These are phyloP conservation scores for Carapus acus DNA, from an alignment of 2,797 vertebrate species.

Conservation along the genomic window DNA sequence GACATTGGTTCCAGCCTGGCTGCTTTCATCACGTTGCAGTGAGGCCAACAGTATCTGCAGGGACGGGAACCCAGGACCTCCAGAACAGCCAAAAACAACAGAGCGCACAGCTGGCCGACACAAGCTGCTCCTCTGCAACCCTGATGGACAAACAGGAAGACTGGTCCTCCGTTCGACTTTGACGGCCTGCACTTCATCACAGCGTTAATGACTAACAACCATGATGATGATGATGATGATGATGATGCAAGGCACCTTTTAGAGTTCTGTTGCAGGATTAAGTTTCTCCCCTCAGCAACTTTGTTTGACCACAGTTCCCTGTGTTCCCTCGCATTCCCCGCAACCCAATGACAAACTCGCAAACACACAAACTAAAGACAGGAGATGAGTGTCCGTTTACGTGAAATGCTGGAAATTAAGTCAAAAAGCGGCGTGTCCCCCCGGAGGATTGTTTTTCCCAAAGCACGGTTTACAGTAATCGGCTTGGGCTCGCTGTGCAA, in stretches of 20 bases:
- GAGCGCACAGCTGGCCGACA: neutral
- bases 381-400: neutral
- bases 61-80: neutral
- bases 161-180: too few relatives aligned
- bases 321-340: too few relatives aligned
- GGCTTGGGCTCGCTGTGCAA: neutral
- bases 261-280: too few relatives aligned
- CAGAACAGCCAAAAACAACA: neutral
- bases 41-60: neutral
- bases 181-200: neutral
- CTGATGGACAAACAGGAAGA: too few relatives aligned
- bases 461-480: neutral
- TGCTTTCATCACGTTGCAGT: neutral
- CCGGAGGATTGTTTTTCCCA: neutral
- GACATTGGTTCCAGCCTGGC: neutral
- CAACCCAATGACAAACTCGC: neutral
- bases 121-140: too few relatives aligned
- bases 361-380: neutral
- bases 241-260: too few relatives aligned
- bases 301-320: neutral
- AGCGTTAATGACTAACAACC: neutral
- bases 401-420: too few relatives aligned
- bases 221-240: too few relatives aligned
- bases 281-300: neutral
- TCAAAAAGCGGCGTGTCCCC: too few relatives aligned